phyloP scores from a whole-genome alignment of 2,888 invertebrate genomes.

The Amiota minor region DNA sequence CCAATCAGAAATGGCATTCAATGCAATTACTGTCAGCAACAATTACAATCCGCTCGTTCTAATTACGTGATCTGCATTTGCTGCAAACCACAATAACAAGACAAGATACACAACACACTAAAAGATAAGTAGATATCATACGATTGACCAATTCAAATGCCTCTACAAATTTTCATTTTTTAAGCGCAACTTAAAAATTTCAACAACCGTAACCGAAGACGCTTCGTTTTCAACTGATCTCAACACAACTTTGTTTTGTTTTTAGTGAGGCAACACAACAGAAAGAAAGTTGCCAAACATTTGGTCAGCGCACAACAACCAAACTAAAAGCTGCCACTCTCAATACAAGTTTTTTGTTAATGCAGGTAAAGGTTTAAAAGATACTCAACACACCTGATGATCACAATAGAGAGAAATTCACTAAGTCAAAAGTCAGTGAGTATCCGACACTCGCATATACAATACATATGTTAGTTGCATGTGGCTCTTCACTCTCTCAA shows the following conservation, averaged over 20 bases:
- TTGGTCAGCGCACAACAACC: background rate
- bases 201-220: slow-evolving; percentile 48
- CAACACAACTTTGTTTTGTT: background rate
- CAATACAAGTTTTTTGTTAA: slow-evolving; percentile 39
- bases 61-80: slow-evolving; percentile 65
- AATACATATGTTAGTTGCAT: no score
- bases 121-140: no score
- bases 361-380: slow-evolving; percentile 51
- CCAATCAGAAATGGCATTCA: slow-evolving; percentile 41
- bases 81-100: background rate
- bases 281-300: slow-evolving; percentile 37
- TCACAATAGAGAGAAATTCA: background rate
- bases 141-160: no score
- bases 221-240: slow-evolving; percentile 51
- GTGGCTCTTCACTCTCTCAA: background rate
- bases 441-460: background rate
- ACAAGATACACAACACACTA: no score
- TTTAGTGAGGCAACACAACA: background rate
- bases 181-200: background rate
- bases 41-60: slow-evolving; percentile 69
- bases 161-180: background rate
- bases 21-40: slow-evolving; percentile 59
- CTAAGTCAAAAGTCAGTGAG: no score
- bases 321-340: slow-evolving; percentile 9
- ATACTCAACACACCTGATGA: slow-evolving; percentile 45